Evolutionary conservation across 2,797 vertebrate genomes (phyloP), one percentile per base, ranked within the genome.

Genomic region (Pseudotriccus pelzelni): DNA sequence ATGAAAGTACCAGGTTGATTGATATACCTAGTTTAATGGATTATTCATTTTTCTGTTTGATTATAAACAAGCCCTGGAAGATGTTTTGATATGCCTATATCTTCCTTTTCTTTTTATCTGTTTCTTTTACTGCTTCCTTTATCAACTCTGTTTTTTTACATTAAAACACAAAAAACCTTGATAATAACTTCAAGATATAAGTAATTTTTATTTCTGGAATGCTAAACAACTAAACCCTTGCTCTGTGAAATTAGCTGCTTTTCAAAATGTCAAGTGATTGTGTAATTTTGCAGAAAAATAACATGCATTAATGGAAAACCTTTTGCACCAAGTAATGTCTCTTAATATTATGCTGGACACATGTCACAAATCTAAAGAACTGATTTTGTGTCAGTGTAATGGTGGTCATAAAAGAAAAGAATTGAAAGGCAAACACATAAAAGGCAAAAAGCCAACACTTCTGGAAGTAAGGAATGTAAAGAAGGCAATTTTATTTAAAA

Each of bases 401-500:
- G 41, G 27, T 87, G 56, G 58, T 55, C 59, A 59, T 90, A 55
- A 82, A 67, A 86, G 73, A 63, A 88, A 70, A 56, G 32, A 84
- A 64, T 43, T 62, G 55, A 49, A 85, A 83, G 89, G 14, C 37
- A 94, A 66, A n/a, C 12, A 17, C 81, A 69, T 74, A 37, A 44
- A 7, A 87, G 68, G 53, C 36, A 84, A 37, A 7, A 62, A 77
- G 43, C 43, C 50, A 85, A 20, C 10, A 12, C 7, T 68, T 70
- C 32, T 50, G 87, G 44, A 89, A 93, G 28, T 47, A 62, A 66
- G 19, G 37, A 64, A 36, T 52, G 4, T 86, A 62, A 93, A 84
- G 39, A 77, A 90, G 47, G 43, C 34, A 72, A 28, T 95, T 96
- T 83, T 72, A 77, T 84, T 87, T 80, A 55, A 50, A 70, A 84